phyloP scores from a whole-genome alignment of 1,140 invertebrate genomes.

The Monochamus saltuarius region DNA sequence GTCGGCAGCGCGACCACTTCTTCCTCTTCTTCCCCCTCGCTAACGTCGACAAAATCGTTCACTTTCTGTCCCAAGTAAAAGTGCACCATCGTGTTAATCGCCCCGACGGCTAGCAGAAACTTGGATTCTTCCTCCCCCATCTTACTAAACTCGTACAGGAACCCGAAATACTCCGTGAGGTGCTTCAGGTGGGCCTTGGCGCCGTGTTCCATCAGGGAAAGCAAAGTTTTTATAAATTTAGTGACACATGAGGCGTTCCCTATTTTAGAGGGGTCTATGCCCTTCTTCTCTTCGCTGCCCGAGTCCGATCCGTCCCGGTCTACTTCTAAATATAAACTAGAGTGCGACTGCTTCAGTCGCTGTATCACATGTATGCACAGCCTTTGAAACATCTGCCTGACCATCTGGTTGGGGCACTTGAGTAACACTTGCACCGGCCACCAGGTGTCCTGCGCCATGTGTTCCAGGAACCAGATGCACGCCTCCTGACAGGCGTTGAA shows the following conservation, averaged over 20 bases:
- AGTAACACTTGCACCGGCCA: conserved; percentile 91
- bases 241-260: conserved; percentile 88
- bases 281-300: conserved; percentile 61
- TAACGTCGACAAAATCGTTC: conserved; percentile 59
- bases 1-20: conserved; percentile 60
- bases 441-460: conserved; percentile 90
- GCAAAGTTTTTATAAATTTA: conserved; percentile 83
- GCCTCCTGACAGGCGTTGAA: conserved; percentile 88
- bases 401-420: conserved; percentile 94
- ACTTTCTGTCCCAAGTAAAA: conserved; percentile 87
- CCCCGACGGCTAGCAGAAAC: conserved; percentile 82
- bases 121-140: conserved; percentile 91
- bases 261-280: conserved; percentile 62
- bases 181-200: conserved; percentile 84
- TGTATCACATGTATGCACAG: conserved; percentile 93
- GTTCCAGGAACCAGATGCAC: conserved; percentile 89
- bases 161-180: conserved; percentile 88
- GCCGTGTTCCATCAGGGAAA: conserved; percentile 87
- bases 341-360: conserved; percentile 72
- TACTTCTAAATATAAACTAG: conserved; percentile 70
- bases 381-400: conserved; percentile 90
- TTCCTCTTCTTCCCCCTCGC: conserved; percentile 72
- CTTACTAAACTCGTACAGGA: conserved; percentile 90
- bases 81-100: conserved; percentile 85
- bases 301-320: conserved; percentile 52